These are phyloP conservation scores for Dendrocincla tyrannina DNA, from an alignment of 2,797 vertebrate genomes.

Conservation along the genomic window DNA sequence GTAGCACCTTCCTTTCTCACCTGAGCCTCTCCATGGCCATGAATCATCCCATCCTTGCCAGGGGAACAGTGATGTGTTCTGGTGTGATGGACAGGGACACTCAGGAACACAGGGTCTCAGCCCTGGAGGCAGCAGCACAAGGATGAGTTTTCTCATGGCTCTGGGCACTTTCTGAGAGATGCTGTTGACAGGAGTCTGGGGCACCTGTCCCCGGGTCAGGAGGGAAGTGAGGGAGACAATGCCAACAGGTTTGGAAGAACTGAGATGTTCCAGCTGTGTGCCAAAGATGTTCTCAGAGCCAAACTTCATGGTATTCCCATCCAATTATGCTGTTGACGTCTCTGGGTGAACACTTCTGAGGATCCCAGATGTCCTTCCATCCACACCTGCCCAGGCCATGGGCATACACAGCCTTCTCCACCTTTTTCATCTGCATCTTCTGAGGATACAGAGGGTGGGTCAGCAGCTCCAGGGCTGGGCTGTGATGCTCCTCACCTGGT, in stretches of 20 bases:
- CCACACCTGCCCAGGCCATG: not conserved
- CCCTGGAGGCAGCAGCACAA: not conserved
- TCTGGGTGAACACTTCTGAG: not conserved
- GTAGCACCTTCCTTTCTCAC: not conserved
- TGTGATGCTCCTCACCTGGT: not conserved
- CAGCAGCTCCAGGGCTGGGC: too few species aligned
- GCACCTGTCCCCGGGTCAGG: too few species aligned
- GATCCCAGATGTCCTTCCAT: rapidly evolving
- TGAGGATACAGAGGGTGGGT: not conserved
- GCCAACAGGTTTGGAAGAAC: not conserved
- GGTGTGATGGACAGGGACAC: not conserved
- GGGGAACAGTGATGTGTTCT: rapidly evolving
- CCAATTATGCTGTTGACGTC: not conserved
- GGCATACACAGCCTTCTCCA: not conserved
- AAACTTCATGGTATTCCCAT: not conserved
- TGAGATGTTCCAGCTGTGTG: not conserved
- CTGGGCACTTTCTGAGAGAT: not conserved
- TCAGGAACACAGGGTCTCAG: not conserved
- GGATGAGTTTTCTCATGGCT: not conserved
- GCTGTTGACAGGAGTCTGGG: not conserved
- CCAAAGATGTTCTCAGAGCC: not conserved
- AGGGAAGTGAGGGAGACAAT: not conserved
- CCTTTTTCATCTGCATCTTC: not conserved
- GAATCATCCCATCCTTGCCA: not conserved
- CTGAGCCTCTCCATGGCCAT: not conserved